Base-by-base conservation (phyloP, 2,797 vertebrate species). In the Anisognathus igniventris region DNA sequence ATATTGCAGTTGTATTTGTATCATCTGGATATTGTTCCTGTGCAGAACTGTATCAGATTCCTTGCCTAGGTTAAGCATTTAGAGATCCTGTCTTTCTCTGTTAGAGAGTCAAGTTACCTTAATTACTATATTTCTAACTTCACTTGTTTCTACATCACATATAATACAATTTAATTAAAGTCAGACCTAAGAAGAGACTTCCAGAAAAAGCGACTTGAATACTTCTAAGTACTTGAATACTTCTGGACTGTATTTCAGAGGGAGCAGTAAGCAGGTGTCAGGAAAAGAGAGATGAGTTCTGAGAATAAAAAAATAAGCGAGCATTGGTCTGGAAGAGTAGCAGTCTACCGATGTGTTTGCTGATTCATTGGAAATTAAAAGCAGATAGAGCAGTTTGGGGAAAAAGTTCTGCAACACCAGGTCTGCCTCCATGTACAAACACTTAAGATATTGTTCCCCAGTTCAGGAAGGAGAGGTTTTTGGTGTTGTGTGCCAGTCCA, bases 341-440 rank as follows among this genome's bases (percentile, higher is more conserved):
- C 70, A 93, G 73, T 62, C n/a, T 35, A 21, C 88, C 91, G 73
- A 91, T 88, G 81, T 84, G 65, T 81, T 95, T 3, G 6, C 71
- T 93, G 88, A 92, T 85, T 92, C 93, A 44, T 31, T 90, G 76
- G 74, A 95, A 96, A 96, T 95, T 92, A 93, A 87, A 97, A 97
- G 60, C 95, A 97, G 96, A 94, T 93, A 89, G 14, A 92, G 58
- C 17, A 58, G 64, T 79, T 90, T 67, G 12, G 67, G 61, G 64
- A 0, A 64, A 72, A 92, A 44, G 24, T 74, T 94, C 64, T 86
- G 25, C 50, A 89, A 61, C 51, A 80, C 42, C 35, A 40, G 71
- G 44, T 92, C 75, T 89, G 66, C 37, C 50, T 92, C 80, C 67
- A n/a, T 61, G 56, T 75, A 61, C 64, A 95, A 92, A 88, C 91